Conservation (phyloP, 92 coral and sea anemone species). For the Porites rus region DNA sequence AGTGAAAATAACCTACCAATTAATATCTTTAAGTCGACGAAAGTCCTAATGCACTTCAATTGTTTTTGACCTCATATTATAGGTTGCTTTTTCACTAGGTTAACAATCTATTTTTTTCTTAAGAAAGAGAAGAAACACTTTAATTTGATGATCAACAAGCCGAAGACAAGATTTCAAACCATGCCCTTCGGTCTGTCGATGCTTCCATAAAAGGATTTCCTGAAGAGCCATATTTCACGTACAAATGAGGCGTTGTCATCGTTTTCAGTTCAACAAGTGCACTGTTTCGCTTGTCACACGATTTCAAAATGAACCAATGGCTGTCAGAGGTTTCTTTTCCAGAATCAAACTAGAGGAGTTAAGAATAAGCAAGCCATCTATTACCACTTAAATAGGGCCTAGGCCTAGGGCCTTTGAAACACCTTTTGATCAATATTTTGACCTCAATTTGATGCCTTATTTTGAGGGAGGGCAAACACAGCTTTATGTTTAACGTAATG, state of each 20-base stretch:
- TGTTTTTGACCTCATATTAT: too few species aligned
- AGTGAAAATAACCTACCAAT: too few species aligned
- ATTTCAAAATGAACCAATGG: constrained; percentile 18
- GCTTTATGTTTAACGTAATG: too few species aligned
- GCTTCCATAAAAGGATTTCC: constrained; percentile 8
- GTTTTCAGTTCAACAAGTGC: constrained; percentile 8
- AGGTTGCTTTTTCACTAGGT: too few species aligned
- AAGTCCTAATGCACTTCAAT: too few species aligned
- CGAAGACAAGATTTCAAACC: constrained; percentile 28
- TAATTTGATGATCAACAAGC: constrained; percentile 2
- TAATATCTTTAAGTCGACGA: too few species aligned
- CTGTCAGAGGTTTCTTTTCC: neutral
- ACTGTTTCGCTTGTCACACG: neutral
- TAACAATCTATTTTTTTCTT: neutral
- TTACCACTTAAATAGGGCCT: too few species aligned
- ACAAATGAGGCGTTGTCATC: neutral
- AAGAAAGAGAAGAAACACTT: neutral
- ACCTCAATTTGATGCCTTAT: too few species aligned
- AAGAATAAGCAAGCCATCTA: neutral
- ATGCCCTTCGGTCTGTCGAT: neutral
- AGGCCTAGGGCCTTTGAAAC: too few species aligned
- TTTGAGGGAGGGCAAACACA: too few species aligned
- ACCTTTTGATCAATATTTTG: too few species aligned
- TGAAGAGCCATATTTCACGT: constrained; percentile 1
- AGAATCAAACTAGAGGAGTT: neutral